These are phyloP conservation scores for Hyaena hyaena DNA, from an alignment of 2,113 vertebrate genomes.

Conservation along the genomic window DNA sequence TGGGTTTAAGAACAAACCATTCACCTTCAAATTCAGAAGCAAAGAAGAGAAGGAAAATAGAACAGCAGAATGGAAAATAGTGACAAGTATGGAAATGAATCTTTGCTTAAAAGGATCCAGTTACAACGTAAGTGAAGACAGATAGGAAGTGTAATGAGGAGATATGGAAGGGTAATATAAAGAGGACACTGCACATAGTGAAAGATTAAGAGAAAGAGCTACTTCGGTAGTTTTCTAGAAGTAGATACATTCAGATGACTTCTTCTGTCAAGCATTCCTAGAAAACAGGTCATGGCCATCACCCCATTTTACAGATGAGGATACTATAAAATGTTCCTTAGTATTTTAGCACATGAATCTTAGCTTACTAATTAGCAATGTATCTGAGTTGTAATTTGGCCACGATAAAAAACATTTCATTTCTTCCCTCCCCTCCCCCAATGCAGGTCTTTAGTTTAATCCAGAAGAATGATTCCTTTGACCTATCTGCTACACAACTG, in stretches of 20 bases:
- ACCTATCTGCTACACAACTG: background rate
- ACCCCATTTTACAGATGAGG: background rate
- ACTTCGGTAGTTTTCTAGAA: background rate
- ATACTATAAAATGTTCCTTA: background rate
- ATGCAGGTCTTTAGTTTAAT: background rate
- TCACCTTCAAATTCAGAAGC: slow-evolving; percentile 35
- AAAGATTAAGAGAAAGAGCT: background rate
- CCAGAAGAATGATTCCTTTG: background rate
- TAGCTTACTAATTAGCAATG: background rate
- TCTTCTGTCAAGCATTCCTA: background rate
- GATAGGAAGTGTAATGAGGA: background rate
- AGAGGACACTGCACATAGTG: background rate
- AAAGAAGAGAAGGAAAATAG: slow-evolving; percentile 40
- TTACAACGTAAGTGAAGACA: background rate
- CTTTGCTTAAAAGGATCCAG: slow-evolving; percentile 1
- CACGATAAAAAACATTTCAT: background rate
- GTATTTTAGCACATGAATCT: background rate
- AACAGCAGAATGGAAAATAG: background rate
- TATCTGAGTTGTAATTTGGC: background rate
- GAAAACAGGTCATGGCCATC: background rate
- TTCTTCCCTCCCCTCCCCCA: background rate
- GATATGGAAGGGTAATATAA: background rate
- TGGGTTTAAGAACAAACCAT: slow-evolving; percentile 46
- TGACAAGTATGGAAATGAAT: background rate
- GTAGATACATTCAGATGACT: background rate